Evolutionary conservation across 2,888 invertebrate genomes (phyloP), one percentile per base, ranked within the genome.

Genomic region (Leucoma salicis): DNA sequence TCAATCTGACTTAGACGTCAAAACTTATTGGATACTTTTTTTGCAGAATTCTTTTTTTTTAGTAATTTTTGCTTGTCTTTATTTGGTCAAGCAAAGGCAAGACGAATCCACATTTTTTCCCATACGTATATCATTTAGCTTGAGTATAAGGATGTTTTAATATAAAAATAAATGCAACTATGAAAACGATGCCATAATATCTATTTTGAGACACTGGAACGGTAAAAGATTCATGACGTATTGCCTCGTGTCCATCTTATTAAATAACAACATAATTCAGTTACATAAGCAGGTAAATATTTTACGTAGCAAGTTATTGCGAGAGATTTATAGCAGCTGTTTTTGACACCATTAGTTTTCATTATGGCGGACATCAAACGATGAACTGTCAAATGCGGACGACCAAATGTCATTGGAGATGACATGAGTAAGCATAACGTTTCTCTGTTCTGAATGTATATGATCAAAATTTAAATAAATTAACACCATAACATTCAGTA

Each of bases 301-400:
- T 29, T 36, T 25, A 42, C 31, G 25, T 33, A 28, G 28, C 33
- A 29, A 4, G 31, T 13, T n/a, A 31, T 8, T 7, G 3, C 34
- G 46, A 53, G 39, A 43, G 46, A 51, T 50, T 53, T 39, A 50
- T 46, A 54, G 49, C 65, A 64, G 57, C 49, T 63, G 63, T 47
- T 41, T 43, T 54, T 49, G 16, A 49, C 43, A 47, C 33, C 62
- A 52, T 60, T 53, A 58, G 43, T 55, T 60, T 57, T 55, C 55
- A 56, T 61, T 54, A 61, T 27, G 39, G 31, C 45, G 46, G 51
- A 59, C 54, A 59, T 57, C 49, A 56, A 49, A 55, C 41, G 46
- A 42, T 29, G 52, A 41, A 44, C 41, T 46, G 61, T 53, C 62
- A 53, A 48, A 39, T 52, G 41, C 35, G 46, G 38, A 35, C 24